These are phyloP conservation scores for Auanema freiburgensis DNA, from an alignment of 2,888 invertebrate species.

Conservation along the genomic window DNA sequence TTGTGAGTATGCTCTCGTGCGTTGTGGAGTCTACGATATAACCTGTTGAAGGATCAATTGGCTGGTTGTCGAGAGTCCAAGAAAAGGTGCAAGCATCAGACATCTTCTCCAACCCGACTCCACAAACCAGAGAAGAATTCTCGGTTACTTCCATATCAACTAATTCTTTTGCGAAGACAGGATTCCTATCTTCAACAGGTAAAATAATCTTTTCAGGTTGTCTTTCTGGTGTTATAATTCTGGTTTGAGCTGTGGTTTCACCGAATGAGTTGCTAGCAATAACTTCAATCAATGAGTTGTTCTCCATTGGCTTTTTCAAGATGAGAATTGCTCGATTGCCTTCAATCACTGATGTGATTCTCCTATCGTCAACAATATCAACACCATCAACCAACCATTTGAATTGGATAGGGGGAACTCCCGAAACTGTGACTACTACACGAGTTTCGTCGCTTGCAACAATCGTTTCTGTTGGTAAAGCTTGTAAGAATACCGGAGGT, in stretches of 20 bases:
- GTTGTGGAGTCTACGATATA: constrained; percentile 43
- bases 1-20: constrained; percentile 42
- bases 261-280: constrained; percentile 8
- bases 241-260: background rate
- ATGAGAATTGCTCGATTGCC: constrained; percentile 29
- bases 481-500: constrained; percentile 35
- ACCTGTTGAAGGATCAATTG: constrained; percentile 28
- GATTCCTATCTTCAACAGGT: constrained; percentile 10
- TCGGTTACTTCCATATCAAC: constrained; percentile 29
- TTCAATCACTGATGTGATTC: constrained; percentile 17
- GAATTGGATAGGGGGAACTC: constrained; percentile 26
- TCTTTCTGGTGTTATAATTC: background rate
- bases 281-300: constrained; percentile 13
- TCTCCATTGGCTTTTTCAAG: constrained; percentile 25
- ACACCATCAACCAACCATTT: constrained; percentile 35
- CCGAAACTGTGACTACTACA: constrained; percentile 37
- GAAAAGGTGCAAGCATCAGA: constrained; percentile 43
- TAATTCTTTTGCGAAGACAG: constrained; percentile 32
- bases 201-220: background rate
- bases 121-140: constrained; percentile 23
- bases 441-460: constrained; percentile 28
- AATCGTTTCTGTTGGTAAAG: constrained; percentile 34
- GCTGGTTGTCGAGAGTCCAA: constrained; percentile 51
- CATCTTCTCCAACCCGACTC: constrained; percentile 44
- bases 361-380: constrained; percentile 18